Conservation (phyloP, 2,888 invertebrate species). For the Drosophila emarginata region DNA sequence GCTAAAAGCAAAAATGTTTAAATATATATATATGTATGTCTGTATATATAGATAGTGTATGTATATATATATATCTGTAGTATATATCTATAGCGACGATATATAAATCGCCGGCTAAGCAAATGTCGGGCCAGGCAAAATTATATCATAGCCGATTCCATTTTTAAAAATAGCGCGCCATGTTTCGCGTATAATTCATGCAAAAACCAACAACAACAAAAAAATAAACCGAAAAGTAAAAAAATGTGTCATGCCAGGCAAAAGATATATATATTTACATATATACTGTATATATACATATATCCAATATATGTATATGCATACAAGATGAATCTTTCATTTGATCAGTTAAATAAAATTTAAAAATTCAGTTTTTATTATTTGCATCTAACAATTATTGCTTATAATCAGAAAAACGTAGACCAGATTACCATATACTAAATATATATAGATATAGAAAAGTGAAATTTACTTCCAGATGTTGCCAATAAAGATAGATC, state of each 20-base stretch:
- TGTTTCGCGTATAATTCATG: slow-evolving; percentile 47
- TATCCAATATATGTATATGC: not conserved
- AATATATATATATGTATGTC: slow-evolving; percentile 9
- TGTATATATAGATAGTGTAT: slow-evolving; percentile 1
- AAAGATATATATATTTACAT: slow-evolving; percentile 32
- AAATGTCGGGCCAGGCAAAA: slow-evolving; percentile 61
- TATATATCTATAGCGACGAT: slow-evolving; percentile 10
- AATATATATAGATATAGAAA: too few relatives aligned
- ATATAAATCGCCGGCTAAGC: slow-evolving; percentile 63
- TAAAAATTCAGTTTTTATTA: not conserved
- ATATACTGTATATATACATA: slow-evolving; percentile 6
- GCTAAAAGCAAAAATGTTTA: slow-evolving; percentile 56
- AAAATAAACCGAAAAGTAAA: not conserved
- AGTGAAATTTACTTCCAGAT: too few relatives aligned
- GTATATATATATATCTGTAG: slow-evolving; percentile 14
- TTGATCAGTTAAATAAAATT: not conserved
- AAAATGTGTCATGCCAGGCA: slow-evolving; percentile 68
- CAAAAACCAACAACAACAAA: slow-evolving; percentile 21
- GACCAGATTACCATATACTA: too few relatives aligned
- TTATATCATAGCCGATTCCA: slow-evolving; percentile 69
- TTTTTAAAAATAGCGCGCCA: slow-evolving; percentile 71
- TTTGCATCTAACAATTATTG: not conserved
- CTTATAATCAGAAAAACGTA: not conserved
- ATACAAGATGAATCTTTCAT: slow-evolving; percentile 1
- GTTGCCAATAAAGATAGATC: too few relatives aligned